phyloP scores from a whole-genome alignment of 2,888 invertebrate genomes.

The Synanthedon vespiformis region DNA sequence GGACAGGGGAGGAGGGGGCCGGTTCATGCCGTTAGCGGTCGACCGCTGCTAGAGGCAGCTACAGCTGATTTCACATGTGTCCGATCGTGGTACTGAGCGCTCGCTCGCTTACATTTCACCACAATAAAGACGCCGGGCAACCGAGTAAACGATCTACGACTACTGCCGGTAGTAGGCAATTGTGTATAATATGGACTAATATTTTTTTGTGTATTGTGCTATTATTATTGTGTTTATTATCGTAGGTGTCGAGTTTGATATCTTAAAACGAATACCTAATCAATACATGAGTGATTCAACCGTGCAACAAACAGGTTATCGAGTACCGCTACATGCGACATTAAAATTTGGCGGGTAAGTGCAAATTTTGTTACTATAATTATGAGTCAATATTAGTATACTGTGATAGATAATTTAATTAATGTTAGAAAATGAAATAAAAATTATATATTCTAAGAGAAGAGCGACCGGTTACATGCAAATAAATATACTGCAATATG shows the following conservation, averaged over 20 bases:
- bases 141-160: neutral
- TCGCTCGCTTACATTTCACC: slow-evolving; percentile 20
- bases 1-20: slow-evolving; percentile 18
- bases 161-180: too few relatives aligned
- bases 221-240: neutral
- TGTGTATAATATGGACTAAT: too few relatives aligned
- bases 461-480: too few relatives aligned
- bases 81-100: slow-evolving; percentile 32
- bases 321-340: slow-evolving; percentile 1
- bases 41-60: slow-evolving; percentile 17
- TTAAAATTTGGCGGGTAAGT: slow-evolving; percentile 8
- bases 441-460: too few relatives aligned
- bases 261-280: neutral
- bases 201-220: neutral
- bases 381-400: too few relatives aligned
- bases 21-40: slow-evolving; percentile 26
- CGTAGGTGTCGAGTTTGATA: neutral
- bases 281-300: slow-evolving; percentile 1
- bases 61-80: slow-evolving; percentile 68
- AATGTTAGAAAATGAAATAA: too few relatives aligned
- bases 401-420: too few relatives aligned
- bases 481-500: too few relatives aligned
- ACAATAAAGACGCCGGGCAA: slow-evolving; percentile 44
- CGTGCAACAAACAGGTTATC: slow-evolving; percentile 1
- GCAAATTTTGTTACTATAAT: neutral